These are phyloP conservation scores for Linnaemya tessellans DNA, from an alignment of 2,888 invertebrate genomes.

Conservation along the genomic window DNA sequence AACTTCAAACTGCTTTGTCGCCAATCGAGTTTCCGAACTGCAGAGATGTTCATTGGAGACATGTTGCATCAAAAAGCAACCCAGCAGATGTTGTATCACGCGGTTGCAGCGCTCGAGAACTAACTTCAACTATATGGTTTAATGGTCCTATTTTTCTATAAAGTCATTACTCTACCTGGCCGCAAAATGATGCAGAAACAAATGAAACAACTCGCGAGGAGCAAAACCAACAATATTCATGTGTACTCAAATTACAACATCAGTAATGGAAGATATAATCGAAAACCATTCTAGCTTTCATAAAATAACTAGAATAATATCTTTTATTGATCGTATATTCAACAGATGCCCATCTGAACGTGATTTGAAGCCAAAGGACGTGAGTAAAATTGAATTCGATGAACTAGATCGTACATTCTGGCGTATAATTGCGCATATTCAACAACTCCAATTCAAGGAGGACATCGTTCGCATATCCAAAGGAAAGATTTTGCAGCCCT, in stretches of 20 bases:
- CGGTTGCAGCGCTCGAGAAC: too few species aligned
- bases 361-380: neutral
- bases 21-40: constrained; percentile 34
- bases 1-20: too few species aligned
- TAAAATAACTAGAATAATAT: constrained; percentile 11
- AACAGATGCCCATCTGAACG: neutral
- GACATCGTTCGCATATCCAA: neutral
- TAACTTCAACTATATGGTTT: constrained; percentile 59
- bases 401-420: neutral
- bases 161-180: constrained; percentile 7
- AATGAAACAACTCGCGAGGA: neutral
- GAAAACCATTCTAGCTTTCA: constrained; percentile 13
- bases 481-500: neutral
- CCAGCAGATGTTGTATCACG: neutral
- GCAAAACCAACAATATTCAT: neutral
- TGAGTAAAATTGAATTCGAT: neutral
- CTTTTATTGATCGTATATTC: neutral
- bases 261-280: constrained; percentile 21
- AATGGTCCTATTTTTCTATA: constrained; percentile 49
- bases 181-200: neutral
- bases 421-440: neutral
- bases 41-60: constrained; percentile 48
- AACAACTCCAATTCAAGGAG: neutral
- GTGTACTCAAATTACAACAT: neutral
- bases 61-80: neutral